Conservation (phyloP, 2,113 vertebrate species). For the Fregetta grallaria region DNA sequence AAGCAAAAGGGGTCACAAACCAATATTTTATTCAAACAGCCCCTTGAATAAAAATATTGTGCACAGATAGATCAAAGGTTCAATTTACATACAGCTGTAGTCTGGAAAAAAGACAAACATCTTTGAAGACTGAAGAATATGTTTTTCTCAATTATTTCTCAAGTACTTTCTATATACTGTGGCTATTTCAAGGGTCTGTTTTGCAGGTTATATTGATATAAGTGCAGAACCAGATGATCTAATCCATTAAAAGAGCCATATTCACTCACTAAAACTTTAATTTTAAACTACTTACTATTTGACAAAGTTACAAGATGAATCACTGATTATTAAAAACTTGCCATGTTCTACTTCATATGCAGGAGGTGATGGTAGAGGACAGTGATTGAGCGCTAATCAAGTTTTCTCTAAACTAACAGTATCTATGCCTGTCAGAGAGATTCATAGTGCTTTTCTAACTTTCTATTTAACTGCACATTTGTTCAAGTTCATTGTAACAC, state of each 20-base stretch:
- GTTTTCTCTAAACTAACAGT: not conserved
- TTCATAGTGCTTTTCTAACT: not conserved
- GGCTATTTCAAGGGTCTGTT: constrained; percentile 72
- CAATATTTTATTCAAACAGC: constrained; percentile 86
- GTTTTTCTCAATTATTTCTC: constrained; percentile 23
- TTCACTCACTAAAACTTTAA: not conserved
- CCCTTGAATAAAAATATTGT: constrained; percentile 89
- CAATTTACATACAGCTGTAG: constrained; percentile 72
- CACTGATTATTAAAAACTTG: constrained; percentile 28
- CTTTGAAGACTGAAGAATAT: constrained; percentile 62
- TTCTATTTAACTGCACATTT: not conserved
- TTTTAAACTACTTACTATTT: not conserved
- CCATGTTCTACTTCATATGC: not conserved
- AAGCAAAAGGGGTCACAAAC: constrained; percentile 82
- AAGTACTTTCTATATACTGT: constrained; percentile 61
- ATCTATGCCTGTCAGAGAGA: not conserved
- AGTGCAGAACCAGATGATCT: not conserved
- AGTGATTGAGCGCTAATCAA: not conserved
- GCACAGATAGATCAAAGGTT: constrained; percentile 79
- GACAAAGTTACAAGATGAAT: not conserved
- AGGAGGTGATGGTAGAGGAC: not conserved
- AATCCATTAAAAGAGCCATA: constrained; percentile 7
- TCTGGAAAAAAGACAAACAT: constrained; percentile 71
- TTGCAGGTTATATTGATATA: not conserved
- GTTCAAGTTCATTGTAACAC: not conserved